Conservation (phyloP, 2,113 vertebrate genomes). For the Isurus oxyrinchus region DNA sequence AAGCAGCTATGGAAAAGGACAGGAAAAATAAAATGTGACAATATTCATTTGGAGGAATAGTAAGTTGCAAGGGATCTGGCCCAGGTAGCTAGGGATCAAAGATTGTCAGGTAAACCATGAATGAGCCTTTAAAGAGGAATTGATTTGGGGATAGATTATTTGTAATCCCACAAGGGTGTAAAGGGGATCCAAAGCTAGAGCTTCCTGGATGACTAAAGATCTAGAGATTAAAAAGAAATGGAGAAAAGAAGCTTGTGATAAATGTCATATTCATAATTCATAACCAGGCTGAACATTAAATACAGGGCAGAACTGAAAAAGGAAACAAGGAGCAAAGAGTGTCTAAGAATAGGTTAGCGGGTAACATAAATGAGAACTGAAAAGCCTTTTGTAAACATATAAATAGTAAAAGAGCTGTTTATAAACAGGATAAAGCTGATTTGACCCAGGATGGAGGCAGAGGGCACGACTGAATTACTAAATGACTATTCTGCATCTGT, state of each 20-base stretch:
- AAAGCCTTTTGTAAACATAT: neutral
- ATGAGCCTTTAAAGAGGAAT: neutral
- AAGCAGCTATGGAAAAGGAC: neutral
- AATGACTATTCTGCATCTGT: neutral
- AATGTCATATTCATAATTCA: neutral
- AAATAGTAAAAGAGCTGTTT: neutral
- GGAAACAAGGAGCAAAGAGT: neutral
- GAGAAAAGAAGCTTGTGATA: neutral
- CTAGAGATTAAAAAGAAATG: neutral
- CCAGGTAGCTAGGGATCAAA: neutral
- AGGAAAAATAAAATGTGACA: neutral
- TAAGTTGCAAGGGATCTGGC: neutral
- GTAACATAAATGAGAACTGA: neutral
- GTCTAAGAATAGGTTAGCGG: neutral
- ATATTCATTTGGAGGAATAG: neutral
- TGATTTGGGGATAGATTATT: neutral
- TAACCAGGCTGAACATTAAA: neutral
- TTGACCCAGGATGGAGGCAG: neutral
- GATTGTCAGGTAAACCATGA: neutral
- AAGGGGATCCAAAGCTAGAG: neutral
- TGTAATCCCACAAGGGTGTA: neutral
- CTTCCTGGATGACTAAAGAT: neutral
- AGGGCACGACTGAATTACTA: neutral
- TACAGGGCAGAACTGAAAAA: neutral
- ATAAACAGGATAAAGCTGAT: neutral